Conservation (phyloP, 1,140 invertebrate genomes). For the Reticulitermes speratus region DNA sequence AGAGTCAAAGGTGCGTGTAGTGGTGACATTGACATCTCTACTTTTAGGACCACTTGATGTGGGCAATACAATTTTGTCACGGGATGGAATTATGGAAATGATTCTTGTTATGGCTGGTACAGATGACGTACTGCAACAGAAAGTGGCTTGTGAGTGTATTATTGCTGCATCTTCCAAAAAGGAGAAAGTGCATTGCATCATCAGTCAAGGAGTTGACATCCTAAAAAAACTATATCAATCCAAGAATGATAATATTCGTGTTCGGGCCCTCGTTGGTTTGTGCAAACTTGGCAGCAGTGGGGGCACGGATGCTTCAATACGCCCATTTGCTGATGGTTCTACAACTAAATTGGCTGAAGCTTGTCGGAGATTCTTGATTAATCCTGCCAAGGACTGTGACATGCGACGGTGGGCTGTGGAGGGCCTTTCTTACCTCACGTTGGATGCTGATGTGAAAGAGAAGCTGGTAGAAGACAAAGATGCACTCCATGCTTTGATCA, state of each 20-base stretch:
- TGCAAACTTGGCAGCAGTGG: conserved; percentile 96
- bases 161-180: conserved; percentile 96
- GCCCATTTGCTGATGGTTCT: conserved; percentile 94
- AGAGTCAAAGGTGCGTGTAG: conserved; percentile 85
- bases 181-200: conserved; percentile 91
- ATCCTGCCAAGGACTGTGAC: conserved; percentile 82
- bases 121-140: conserved; percentile 81
- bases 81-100: conserved; percentile 94
- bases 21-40: conserved; percentile 86
- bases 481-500: conserved; percentile 83
- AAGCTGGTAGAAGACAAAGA: conserved; percentile 85
- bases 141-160: conserved; percentile 93
- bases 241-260: conserved; percentile 85
- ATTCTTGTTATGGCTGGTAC: conserved; percentile 95
- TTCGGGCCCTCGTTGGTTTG: conserved; percentile 88
- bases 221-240: conserved; percentile 92
- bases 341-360: conserved; percentile 91
- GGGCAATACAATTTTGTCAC: conserved; percentile 87
- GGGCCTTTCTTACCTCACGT: conserved; percentile 90
- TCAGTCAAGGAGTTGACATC: conserved; percentile 89
- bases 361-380: conserved; percentile 87
- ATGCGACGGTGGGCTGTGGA: conserved; percentile 96
- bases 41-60: conserved; percentile 91
- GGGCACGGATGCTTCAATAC: conserved; percentile 91
- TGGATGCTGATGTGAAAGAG: conserved; percentile 99